A percentile compares a stretch with the other conserved stretches of the same genome.
Conservation (phyloP, 2,113 vertebrate genomes). For the Odontophorus gujanensis region DNA sequence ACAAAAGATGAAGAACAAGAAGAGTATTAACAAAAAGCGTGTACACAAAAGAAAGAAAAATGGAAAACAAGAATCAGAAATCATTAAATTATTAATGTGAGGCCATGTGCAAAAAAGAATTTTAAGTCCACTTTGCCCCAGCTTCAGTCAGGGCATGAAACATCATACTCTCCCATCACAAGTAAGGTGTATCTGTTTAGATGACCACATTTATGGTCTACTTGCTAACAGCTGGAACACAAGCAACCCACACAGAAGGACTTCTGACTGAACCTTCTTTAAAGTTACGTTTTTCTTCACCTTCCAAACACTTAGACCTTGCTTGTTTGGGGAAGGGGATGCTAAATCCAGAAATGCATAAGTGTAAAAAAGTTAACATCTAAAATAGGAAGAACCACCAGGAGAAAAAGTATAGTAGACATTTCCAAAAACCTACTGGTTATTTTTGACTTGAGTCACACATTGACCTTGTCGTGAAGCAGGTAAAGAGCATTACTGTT, state of each 20-base stretch:
- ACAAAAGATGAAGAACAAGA: constrained; percentile 74
- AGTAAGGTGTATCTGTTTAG: neutral
- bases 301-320: neutral
- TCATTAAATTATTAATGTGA: neutral
- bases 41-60: constrained; percentile 38
- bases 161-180: neutral
- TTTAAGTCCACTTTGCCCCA: neutral
- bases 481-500: neutral
- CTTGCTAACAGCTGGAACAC: neutral
- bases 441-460: neutral
- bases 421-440: neutral
- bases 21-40: constrained; percentile 57
- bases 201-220: neutral
- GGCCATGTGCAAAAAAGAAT: neutral
- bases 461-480: neutral
- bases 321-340: neutral
- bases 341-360: neutral
- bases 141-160: neutral
- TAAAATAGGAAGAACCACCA: neutral
- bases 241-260: neutral
- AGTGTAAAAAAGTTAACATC: neutral
- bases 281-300: neutral
- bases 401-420: neutral
- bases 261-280: neutral
- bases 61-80: constrained; percentile 21